A percentile compares a stretch with the other conserved stretches of the same genome.
Evolutionary conservation across 1,140 invertebrate species (phyloP).

Genomic region (Drosophila willistoni): DNA sequence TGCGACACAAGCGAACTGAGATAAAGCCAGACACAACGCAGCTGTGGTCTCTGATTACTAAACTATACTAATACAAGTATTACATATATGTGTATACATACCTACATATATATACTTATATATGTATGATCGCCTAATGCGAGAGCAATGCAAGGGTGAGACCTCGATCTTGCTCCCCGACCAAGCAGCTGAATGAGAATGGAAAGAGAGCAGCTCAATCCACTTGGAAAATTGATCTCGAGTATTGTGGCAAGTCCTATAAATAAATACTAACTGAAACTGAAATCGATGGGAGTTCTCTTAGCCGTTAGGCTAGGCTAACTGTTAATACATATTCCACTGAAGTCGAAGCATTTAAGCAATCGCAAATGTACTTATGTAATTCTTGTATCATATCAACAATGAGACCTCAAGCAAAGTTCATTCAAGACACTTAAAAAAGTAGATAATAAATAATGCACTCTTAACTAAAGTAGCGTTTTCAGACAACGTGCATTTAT

Average conservation of each 20-base stretch:
- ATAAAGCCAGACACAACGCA: conserved; percentile 4
- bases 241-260: too few relatives aligned
- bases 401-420: not conserved
- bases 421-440: not conserved
- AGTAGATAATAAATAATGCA: not conserved
- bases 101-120: not conserved
- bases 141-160: too few relatives aligned
- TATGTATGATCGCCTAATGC: not conserved
- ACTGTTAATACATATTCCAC: too few relatives aligned
- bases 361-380: not conserved
- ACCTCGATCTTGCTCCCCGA: too few relatives aligned
- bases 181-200: too few relatives aligned
- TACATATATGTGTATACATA: not conserved
- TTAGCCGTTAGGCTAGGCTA: too few relatives aligned
- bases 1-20: conserved; percentile 23
- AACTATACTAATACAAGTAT: not conserved
- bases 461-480: not conserved
- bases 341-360: not conserved
- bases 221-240: too few relatives aligned
- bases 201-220: too few relatives aligned
- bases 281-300: too few relatives aligned
- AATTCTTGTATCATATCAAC: not conserved
- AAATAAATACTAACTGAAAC: too few relatives aligned
- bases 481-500: not conserved
- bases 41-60: not conserved